A percentile compares a stretch with the other conserved stretches of the same genome.
phyloP scores from a whole-genome alignment of 2,113 vertebrate species.

The Cyprinus carpio region DNA sequence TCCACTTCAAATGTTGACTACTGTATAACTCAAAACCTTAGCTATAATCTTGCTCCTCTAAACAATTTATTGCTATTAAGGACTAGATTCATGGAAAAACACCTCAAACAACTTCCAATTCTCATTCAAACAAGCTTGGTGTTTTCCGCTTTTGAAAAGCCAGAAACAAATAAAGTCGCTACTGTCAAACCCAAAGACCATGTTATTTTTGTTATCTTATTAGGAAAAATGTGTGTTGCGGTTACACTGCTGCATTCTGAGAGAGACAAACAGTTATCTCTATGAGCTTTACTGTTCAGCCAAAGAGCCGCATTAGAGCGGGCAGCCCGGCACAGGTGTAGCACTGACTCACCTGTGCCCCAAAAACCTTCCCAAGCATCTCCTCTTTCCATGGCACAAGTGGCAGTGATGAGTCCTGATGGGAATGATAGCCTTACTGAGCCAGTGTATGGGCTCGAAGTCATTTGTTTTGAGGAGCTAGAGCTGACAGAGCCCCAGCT shows the following conservation, averaged over 20 bases:
- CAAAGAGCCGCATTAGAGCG: slow-evolving; percentile 2
- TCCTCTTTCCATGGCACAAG: slow-evolving; percentile 63
- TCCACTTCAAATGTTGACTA: no score
- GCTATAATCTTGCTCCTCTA: not conserved
- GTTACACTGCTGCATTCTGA: slow-evolving; percentile 10
- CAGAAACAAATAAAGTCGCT: not conserved
- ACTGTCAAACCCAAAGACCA: slow-evolving; percentile 22
- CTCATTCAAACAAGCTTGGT: not conserved
- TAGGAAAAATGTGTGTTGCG: not conserved
- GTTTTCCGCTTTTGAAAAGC: not conserved
- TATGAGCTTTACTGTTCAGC: slow-evolving; percentile 22
- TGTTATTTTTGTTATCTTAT: slow-evolving; percentile 9
- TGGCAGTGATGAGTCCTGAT: slow-evolving; percentile 80
- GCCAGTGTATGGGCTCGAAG: slow-evolving; percentile 80
- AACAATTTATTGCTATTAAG: not conserved
- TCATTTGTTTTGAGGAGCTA: slow-evolving; percentile 83
- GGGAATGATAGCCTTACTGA: slow-evolving; percentile 85
- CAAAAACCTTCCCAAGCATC: slow-evolving; percentile 45
- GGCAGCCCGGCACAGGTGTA: not conserved
- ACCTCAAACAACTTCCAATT: not conserved
- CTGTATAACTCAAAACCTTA: not conserved
- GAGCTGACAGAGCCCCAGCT: slow-evolving; percentile 79
- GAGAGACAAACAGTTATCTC: slow-evolving; percentile 19
- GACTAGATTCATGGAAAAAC: not conserved
- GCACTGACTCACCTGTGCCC: slow-evolving; percentile 15